Conservation (phyloP, 2,113 vertebrate genomes). For the Ascaphus truei region DNA sequence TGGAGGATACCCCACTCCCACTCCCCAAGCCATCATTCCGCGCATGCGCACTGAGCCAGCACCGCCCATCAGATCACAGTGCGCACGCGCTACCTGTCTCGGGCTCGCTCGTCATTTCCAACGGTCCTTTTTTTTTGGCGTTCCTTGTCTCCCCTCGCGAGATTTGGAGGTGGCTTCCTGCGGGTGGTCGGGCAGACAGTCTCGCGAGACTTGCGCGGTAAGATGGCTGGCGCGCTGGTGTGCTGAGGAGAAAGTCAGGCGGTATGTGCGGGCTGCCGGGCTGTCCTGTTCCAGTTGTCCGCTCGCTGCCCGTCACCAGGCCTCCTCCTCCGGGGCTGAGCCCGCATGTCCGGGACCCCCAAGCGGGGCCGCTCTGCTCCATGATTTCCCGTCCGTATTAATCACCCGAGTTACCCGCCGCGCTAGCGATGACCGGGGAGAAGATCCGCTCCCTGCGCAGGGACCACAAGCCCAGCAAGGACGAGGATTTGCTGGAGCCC, state of each 20-base stretch:
- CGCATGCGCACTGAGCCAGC: no score
- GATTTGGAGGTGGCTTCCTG: background rate
- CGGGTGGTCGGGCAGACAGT: background rate
- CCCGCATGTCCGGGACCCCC: constrained; percentile 37
- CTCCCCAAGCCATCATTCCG: no score
- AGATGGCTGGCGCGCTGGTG: background rate
- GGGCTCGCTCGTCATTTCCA: no score
- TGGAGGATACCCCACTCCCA: no score
- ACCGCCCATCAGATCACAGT: no score
- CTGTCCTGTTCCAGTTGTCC: background rate
- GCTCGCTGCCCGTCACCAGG: background rate
- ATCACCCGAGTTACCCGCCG: constrained; percentile 27
- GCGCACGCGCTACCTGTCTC: no score
- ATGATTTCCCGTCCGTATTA: constrained; percentile 60
- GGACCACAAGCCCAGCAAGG: constrained; percentile 84
- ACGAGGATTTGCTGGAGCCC: constrained; percentile 80
- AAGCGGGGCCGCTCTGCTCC: no score
- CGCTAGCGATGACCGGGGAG: constrained; percentile 82
- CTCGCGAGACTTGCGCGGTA: background rate
- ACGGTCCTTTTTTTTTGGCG: no score
- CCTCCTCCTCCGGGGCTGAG: background rate
- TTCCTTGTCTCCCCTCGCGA: background rate
- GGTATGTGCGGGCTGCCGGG: background rate
- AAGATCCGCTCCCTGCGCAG: constrained; percentile 90
- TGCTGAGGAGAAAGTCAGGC: background rate